Percentiles rank a stretch among this genome's conserved stretches.
Evolutionary conservation across 2,888 invertebrate genomes (phyloP).

Genomic region (Azorinus chamasolen): DNA sequence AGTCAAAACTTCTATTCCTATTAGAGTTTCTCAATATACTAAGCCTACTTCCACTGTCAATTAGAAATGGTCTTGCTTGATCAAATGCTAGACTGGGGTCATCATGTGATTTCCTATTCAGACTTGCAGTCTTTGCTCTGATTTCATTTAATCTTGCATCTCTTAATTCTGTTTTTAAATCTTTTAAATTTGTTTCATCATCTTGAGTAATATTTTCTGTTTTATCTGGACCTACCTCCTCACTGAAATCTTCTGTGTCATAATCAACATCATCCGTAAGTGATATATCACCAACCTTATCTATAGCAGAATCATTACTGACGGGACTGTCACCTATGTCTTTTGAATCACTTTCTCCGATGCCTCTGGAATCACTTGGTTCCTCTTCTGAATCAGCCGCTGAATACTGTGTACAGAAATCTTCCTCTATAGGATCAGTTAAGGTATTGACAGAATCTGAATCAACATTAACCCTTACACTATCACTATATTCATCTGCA

Average conservation of each 20-base stretch:
- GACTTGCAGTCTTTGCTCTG: neutral
- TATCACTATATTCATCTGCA: slow-evolving; percentile 28
- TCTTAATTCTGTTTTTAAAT: neutral
- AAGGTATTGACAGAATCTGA: slow-evolving; percentile 40
- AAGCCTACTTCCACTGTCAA: neutral
- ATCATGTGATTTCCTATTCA: too few species aligned
- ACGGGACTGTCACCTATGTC: neutral
- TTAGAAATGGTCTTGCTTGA: too few species aligned
- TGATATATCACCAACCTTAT: slow-evolving; percentile 9
- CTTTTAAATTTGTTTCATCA: neutral
- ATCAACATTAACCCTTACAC: slow-evolving; percentile 49
- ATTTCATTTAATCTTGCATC: neutral
- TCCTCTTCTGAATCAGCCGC: slow-evolving; percentile 23
- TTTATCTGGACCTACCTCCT: too few species aligned
- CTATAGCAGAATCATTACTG: slow-evolving; percentile 8
- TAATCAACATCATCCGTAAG: slow-evolving; percentile 15
- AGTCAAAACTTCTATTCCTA: slow-evolving; percentile 24
- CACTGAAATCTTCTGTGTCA: neutral
- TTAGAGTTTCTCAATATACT: neutral
- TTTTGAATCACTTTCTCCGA: slow-evolving; percentile 5
- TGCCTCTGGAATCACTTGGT: neutral
- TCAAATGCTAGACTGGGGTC: too few species aligned
- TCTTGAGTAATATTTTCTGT: neutral
- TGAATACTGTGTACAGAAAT: slow-evolving; percentile 49
- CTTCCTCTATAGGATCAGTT: slow-evolving; percentile 35